A percentile compares a stretch with the other conserved stretches of the same genome.
Evolutionary conservation across 2,888 invertebrate species (phyloP).

Genomic region (Apodemia duryi): DNA sequence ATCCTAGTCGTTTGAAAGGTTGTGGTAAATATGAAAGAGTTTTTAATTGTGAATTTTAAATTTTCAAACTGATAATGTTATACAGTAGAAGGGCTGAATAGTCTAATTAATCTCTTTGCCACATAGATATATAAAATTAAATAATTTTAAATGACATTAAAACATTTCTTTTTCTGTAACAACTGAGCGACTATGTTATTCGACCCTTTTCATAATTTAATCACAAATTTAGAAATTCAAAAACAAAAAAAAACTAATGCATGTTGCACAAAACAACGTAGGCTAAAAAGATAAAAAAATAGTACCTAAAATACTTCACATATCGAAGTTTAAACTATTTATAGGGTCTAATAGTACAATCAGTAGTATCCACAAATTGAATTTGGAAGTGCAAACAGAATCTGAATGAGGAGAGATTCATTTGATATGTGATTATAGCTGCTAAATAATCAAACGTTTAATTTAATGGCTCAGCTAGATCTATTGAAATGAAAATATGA

Average conservation of each 20-base stretch:
- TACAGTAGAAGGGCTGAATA: background rate
- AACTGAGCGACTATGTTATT: too few species aligned
- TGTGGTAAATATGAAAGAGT: background rate
- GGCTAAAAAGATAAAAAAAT: background rate
- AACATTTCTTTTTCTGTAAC: background rate
- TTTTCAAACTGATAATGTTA: too few species aligned
- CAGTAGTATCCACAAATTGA: conserved; percentile 6
- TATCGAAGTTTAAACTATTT: background rate
- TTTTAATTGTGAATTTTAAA: too few species aligned
- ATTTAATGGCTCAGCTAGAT: conserved; percentile 20
- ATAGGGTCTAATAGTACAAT: conserved; percentile 2
- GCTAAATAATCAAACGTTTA: conserved; percentile 16
- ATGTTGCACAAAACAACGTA: background rate
- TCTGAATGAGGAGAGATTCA: conserved; percentile 29
- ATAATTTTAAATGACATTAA: too few species aligned
- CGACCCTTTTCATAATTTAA: too few species aligned
- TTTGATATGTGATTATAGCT: conserved; percentile 45
- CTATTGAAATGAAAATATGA: conserved; percentile 45
- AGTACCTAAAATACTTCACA: background rate
- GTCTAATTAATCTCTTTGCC: too few species aligned
- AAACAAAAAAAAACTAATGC: too few species aligned
- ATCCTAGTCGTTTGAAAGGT: too few species aligned
- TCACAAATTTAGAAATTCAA: too few species aligned
- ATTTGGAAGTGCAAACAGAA: conserved; percentile 5
- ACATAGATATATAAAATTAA: too few species aligned